Conservation (phyloP, 2,797 vertebrate species). For the Silurus lanzhouensis region DNA sequence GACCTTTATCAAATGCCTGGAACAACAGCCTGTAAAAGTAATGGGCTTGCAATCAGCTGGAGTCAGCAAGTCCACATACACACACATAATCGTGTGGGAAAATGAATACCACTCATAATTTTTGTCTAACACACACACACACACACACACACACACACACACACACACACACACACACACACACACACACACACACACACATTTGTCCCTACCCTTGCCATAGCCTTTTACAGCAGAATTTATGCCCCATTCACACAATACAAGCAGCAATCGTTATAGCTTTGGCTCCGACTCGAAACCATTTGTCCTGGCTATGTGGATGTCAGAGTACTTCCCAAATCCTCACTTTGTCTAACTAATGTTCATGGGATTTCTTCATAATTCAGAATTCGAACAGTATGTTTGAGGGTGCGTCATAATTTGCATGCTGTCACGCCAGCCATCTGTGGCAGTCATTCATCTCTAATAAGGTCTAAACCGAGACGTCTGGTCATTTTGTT, state of each 20-base stretch:
- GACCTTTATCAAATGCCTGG: constrained; percentile 50
- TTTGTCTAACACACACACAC: constrained; percentile 22
- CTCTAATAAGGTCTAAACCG: constrained; percentile 20
- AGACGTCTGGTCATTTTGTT: not conserved
- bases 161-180: constrained; percentile 17
- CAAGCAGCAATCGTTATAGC: constrained; percentile 47
- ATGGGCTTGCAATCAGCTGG: constrained; percentile 54
- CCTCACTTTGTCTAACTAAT: constrained; percentile 31
- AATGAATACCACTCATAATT: constrained; percentile 54
- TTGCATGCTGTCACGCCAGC: constrained; percentile 27
- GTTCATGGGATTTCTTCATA: constrained; percentile 26
- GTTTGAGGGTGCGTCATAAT: constrained; percentile 19
- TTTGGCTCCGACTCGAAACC: constrained; percentile 35
- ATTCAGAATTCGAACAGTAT: constrained; percentile 19
- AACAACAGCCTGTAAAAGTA: constrained; percentile 56
- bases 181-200: constrained; percentile 8
- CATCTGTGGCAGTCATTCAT: constrained; percentile 32
- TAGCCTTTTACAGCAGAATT: constrained; percentile 46
- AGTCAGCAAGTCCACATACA: constrained; percentile 47
- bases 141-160: constrained; percentile 16
- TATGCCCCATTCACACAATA: constrained; percentile 51
- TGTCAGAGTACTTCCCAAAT: constrained; percentile 14
- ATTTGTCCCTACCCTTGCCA: constrained; percentile 42
- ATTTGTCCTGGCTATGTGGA: constrained; percentile 38
- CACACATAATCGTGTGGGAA: constrained; percentile 34